Base-by-base conservation (phyloP, 2,888 invertebrate genomes). In the Athalia circularis region DNA sequence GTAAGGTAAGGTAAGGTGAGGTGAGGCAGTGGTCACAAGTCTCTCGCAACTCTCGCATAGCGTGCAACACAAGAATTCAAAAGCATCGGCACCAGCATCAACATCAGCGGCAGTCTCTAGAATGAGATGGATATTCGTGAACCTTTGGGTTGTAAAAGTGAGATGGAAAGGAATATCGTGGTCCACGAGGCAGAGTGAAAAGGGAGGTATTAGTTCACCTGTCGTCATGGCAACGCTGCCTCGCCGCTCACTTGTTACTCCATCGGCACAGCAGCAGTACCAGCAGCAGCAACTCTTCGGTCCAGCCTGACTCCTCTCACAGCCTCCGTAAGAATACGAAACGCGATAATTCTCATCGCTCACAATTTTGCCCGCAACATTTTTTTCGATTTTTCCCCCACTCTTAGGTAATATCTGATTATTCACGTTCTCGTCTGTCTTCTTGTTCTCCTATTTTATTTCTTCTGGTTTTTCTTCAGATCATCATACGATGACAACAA, bases 201-300 rank as follows among this genome's bases (percentile, higher is more conserved):
- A 83, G 83, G 80, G 82, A 80, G 29, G 84, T 85, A 86, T 83
- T 88, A 87, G 88, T 88, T 89, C 89, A 89, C 89, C 89, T 89
- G 89, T 89, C 89, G 88, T 89, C 89, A 89, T 89, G 89, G 89
- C 89, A 89, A 89, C 89, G 87, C 89, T 87, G 89, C 88, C 87
- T 88, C 85, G 72, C 89, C 89, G 89, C 88, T 89, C 89, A 89
- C 89, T 89, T 88, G 89, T 89, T 89, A 89, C 89, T 89, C 88
- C 88, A 89, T 89, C 89, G 87, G 87, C 86, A 84, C 84, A 84
- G 85, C 85, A 29, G 29, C 29, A 29, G 29, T 29, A 29, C 29
- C 2, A 29, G 29, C 84, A 84, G 85, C 85, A 29, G 0, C 29
- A 29, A 29, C 29, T 29, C 29, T 29, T 85, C 84, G 86, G 84